Evolutionary conservation across 2,888 invertebrate species (phyloP), one percentile per base, ranked within the genome.

Genomic region (Busseola fusca): DNA sequence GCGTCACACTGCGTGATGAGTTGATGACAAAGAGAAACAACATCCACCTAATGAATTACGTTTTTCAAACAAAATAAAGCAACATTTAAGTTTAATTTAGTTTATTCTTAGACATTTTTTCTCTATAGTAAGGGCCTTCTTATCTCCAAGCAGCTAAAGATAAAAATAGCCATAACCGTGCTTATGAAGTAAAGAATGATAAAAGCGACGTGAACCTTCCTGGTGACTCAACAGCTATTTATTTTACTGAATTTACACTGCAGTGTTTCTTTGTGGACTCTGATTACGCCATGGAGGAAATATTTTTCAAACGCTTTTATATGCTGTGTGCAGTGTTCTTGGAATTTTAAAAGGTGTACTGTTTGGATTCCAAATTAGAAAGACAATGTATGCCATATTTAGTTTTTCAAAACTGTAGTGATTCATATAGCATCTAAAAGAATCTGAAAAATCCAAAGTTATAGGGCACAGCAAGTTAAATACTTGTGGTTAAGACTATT

Each of bases 251-350:
- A 6, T 59, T 64, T 64, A 54, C 57, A 74, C 48, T 64, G 79
- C 69, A 57, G 25, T 60, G 69, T 78, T 21, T 48, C 69, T 69
- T 67, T 79, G 60, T 69, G 57, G 66, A 63, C 34, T 42, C 34
- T 74, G 80, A 67, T 79, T 64, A 79, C 75, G 66, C 60, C 75
- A 82, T 64, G 27, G 60, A 74, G 57, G 40, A 74, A 82, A 80
- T 80, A 82, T 82, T 82, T 82, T 74, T 69, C 57, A 48, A 69
- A 52, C 16, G 18, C 42, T 27, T 72, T 59, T 42, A 25, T 56
- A 67, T 73, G 59, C 57, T 27, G 66, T 12, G 37, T 74, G 65
- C 75, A 71, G 64, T 37, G 56, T 82, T 69, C 52, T 82, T 21
- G 42, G 80, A 67, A 79, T 80, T 67, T 42, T 54, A 64, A 82